Evolutionary conservation across 1,140 invertebrate species (phyloP).

Genomic region (Dinothrombium tinctorium): DNA sequence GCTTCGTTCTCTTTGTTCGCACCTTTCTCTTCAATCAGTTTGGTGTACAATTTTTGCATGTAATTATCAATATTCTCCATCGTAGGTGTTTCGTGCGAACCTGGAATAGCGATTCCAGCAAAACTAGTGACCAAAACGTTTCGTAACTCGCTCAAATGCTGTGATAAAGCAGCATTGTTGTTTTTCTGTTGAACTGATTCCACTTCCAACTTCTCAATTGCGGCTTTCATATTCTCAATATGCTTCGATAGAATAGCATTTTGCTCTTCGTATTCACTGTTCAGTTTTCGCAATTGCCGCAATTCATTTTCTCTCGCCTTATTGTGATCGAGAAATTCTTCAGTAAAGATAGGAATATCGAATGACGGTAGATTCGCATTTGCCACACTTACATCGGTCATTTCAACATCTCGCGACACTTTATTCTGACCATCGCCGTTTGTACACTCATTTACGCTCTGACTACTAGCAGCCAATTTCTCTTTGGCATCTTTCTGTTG

Average conservation of each 20-base stretch:
- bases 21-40: background rate
- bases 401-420: too few relatives aligned
- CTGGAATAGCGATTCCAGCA: background rate
- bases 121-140: background rate
- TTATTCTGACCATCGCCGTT: too few relatives aligned
- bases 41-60: background rate
- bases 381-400: too few relatives aligned
- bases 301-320: slow-evolving; percentile 73
- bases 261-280: slow-evolving; percentile 77
- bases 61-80: slow-evolving; percentile 6
- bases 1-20: background rate
- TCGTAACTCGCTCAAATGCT: background rate
- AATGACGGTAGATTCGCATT: too few relatives aligned
- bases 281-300: slow-evolving; percentile 62
- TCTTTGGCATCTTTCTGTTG: slow-evolving; percentile 38
- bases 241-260: slow-evolving; percentile 81
- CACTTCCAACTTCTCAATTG: slow-evolving; percentile 16
- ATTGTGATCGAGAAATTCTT: slow-evolving; percentile 86
- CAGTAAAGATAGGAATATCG: slow-evolving; percentile 90
- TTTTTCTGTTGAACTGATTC: slow-evolving; percentile 1
- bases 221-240: slow-evolving; percentile 35
- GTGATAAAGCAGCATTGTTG: background rate
- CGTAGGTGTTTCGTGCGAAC: background rate
- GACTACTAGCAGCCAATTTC: too few relatives aligned
- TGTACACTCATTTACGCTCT: too few relatives aligned